Evolutionary conservation across 2,797 vertebrate species (phyloP).

Genomic region (Oceanodroma leucorhoa): DNA sequence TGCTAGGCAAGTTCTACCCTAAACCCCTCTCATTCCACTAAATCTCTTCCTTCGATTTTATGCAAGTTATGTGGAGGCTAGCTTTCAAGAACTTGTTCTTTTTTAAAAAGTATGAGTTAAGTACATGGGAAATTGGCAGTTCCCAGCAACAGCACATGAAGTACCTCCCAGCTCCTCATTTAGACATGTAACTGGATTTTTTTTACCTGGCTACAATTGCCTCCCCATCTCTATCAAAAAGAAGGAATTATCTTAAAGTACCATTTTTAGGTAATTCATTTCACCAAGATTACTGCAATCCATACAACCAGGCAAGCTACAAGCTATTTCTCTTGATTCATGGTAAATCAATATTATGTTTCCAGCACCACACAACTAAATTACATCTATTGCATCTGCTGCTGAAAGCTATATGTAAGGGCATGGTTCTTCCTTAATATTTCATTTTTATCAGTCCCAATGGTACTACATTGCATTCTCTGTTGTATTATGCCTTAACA

Average conservation of each 20-base stretch:
- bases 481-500: constrained; percentile 52
- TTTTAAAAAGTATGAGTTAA: background rate
- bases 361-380: constrained; percentile 48
- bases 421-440: constrained; percentile 27
- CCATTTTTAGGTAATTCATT: constrained; percentile 16
- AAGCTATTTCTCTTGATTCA: constrained; percentile 61
- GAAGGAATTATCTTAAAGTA: background rate
- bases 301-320: background rate
- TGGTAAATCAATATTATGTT: constrained; percentile 66
- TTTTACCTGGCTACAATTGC: background rate
- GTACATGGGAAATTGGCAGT: background rate
- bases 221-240: background rate
- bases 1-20: background rate
- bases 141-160: background rate
- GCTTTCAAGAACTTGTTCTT: background rate
- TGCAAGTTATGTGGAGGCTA: background rate
- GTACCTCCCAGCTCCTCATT: background rate
- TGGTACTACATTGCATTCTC: background rate
- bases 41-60: background rate
- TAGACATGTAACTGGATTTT: background rate
- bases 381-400: constrained; percentile 38
- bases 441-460: constrained; percentile 59
- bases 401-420: constrained; percentile 40
- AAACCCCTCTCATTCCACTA: background rate
- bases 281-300: background rate